These are phyloP conservation scores for Venturia canescens DNA, from an alignment of 1,140 invertebrate genomes.

Conservation along the genomic window DNA sequence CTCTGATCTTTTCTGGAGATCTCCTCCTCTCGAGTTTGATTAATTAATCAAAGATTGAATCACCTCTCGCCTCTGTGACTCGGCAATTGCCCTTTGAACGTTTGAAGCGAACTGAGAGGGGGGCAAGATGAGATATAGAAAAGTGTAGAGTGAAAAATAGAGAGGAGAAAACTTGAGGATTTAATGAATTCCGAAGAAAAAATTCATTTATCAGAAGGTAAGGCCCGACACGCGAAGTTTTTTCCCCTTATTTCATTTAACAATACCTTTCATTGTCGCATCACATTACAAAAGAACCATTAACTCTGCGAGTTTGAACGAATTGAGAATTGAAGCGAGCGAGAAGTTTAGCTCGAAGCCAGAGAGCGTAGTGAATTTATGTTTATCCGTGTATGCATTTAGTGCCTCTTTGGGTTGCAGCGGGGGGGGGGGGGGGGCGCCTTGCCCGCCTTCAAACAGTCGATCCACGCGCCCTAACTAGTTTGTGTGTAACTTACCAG, in stretches of 20 bases:
- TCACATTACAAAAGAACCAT: slow-evolving; percentile 8
- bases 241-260: neutral
- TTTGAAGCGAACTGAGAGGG: neutral
- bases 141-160: neutral
- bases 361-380: neutral
- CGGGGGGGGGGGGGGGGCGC: too few species aligned
- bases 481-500: slow-evolving; percentile 60
- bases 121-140: neutral
- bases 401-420: neutral
- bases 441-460: neutral
- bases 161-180: neutral
- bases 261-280: neutral
- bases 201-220: neutral
- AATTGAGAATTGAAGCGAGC: slow-evolving; percentile 2
- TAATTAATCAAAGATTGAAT: slow-evolving; percentile 26
- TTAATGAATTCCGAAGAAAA: slow-evolving; percentile 5
- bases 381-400: neutral
- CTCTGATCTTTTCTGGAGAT: neutral
- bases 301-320: neutral
- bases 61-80: neutral
- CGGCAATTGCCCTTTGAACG: slow-evolving; percentile 16
- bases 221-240: neutral
- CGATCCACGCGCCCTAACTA: neutral
- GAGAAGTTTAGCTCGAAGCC: neutral
- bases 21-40: neutral